Evolutionary conservation across 2,888 invertebrate species (phyloP), one percentile per base, ranked within the genome.

Genomic region (Zhuqinia jingwanae): DNA sequence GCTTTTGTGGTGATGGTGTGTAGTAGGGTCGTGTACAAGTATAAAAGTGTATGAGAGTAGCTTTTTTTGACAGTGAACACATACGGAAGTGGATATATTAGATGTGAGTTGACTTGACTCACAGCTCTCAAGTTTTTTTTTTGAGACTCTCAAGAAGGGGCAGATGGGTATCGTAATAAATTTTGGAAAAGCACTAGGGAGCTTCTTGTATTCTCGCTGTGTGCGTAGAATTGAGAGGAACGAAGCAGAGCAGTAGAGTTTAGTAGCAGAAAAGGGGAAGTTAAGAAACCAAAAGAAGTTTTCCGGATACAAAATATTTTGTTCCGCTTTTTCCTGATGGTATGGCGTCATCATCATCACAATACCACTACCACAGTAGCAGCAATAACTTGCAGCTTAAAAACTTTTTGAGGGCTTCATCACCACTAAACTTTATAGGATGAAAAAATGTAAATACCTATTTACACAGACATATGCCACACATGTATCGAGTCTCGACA

Each of bases 161-260:
- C 86, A 86, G 86, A 86, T 86, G 86, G 86, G 86, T 77, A 86
- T 86, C 86, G 81, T 86, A 86, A 86, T 86, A 86, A 86, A 68
- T 73, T 81, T 86, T 81, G 68, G 81, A 50, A 80, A 86, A 81
- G 70, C 81, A 86, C 86, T 47, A 47, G 81, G 86, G 70, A 86
- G 77, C 65, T 83, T 15, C 77, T 77, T 45, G 30, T 77, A 45
- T 60, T 60, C n/a, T n/a, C n/a, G n/a, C 15, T 30, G 8, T 36
- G 36, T 36, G 36, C 8, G 60, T 30, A 60, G 78, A n/a, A n/a
- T 70, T 78, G 20, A 58, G 22, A 78, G 45, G 84, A 77, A 78
- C 68, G 2, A 20, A 22, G 25, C n/a, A n/a, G 20, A 13, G 30
- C 17, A 50, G 13, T 25, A 25, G 13, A 27, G 2, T 22, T 58